Base-by-base conservation (phyloP, 2,797 vertebrate species). In the Acestrorhynchus altus region DNA sequence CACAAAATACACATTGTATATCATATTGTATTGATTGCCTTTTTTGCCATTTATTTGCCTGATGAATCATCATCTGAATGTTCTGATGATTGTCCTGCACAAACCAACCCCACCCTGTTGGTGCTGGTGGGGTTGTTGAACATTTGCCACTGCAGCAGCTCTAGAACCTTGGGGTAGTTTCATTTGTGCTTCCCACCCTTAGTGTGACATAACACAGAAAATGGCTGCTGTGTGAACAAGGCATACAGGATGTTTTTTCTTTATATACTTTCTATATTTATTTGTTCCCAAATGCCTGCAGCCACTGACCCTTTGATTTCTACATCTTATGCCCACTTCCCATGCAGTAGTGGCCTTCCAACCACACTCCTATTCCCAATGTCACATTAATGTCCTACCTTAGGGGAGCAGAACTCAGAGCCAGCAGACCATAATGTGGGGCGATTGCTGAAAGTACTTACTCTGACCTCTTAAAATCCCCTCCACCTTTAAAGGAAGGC, bases 381-480 rank as follows among this genome's bases (percentile, higher is more conserved):
- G n/a, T 65, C 61, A 65, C 11, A 8, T 16, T 44, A 39, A 65
- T 65, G 61, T 65, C 40, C 40, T 24, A 9, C 40, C 61, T 42
- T 42, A 65, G 61, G 61, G 61, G 40, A 42, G 39, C n/a, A 6
- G 35, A 2, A 1, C 40, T 13, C 61, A 44, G 10, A 44, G 61
- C 26, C 61, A 18, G 10, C 61, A 65, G 61, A 39, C 40, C n/a
- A 2, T 65, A 65, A 65, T 65, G 61, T 8, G 7, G 40, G 22
- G 20, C 3, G 40, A 44, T 13, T 12, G 12, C n/a, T 65, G 40
- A 64, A 44, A 64, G 61, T 64, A 13, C 39, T 40, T 12, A 44
- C 61, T 64, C 61, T 65, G 44, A 65, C 61, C 61, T 65, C 39
- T 65, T 42, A 42, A 65, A 65, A 44, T 65, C n/a, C 40, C 24